A percentile compares a stretch with the other conserved stretches of the same genome.
Evolutionary conservation across 2,888 invertebrate species (phyloP).

Genomic region (Teinopalpus imperialis): DNA sequence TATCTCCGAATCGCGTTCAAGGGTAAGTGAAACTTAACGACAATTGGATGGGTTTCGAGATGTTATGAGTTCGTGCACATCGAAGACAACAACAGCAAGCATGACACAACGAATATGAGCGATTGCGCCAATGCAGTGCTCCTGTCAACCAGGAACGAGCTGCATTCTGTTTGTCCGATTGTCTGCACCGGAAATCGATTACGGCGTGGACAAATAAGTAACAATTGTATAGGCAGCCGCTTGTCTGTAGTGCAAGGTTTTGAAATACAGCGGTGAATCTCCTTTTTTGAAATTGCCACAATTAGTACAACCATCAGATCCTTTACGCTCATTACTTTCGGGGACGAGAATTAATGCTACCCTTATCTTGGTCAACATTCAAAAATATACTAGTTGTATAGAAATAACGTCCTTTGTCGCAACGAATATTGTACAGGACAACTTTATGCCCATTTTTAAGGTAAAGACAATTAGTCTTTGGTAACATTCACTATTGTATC

Average conservation of each 20-base stretch:
- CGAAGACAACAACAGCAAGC: constrained; percentile 35
- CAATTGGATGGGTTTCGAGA: too few species aligned
- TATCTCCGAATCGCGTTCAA: too few species aligned
- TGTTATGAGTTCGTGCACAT: constrained; percentile 29
- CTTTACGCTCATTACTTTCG: constrained; percentile 38
- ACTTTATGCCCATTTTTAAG: constrained; percentile 38
- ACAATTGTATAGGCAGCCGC: constrained; percentile 27
- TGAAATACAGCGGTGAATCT: constrained; percentile 47
- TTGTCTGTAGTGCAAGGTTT: constrained; percentile 41
- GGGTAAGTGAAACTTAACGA: too few species aligned
- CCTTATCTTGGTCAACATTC: constrained; percentile 38
- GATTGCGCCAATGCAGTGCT: constrained; percentile 35
- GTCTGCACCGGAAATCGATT: constrained; percentile 32
- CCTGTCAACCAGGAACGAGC: constrained; percentile 33
- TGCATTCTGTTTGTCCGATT: constrained; percentile 33
- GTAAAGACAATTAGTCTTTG: constrained; percentile 3
- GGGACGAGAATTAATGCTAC: constrained; percentile 35
- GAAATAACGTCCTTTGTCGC: constrained; percentile 42
- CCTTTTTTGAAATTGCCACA: constrained; percentile 47
- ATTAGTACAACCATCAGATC: constrained; percentile 48
- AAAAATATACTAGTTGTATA: constrained; percentile 40
- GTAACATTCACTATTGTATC: constrained; percentile 24
- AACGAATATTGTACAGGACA: constrained; percentile 35
- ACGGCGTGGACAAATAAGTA: constrained; percentile 31
- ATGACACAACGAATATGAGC: constrained; percentile 30